phyloP scores from a whole-genome alignment of 2,888 invertebrate species.

The Oeneis ivallda region DNA sequence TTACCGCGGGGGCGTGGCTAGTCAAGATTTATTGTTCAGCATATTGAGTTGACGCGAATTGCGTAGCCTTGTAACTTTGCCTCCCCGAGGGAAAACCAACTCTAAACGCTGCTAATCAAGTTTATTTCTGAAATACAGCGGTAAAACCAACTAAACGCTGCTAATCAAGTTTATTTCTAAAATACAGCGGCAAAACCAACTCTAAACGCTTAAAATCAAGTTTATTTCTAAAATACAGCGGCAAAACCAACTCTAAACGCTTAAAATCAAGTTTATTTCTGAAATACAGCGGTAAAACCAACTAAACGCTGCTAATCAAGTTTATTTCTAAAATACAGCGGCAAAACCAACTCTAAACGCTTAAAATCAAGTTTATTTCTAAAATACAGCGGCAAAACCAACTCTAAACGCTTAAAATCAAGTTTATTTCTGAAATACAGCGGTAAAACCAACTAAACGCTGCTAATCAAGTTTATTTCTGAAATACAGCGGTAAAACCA shows the following conservation, averaged over 20 bases:
- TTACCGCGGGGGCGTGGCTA: constrained; percentile 56
- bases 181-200: too few species aligned
- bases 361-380: constrained; percentile 25
- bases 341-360: constrained; percentile 31
- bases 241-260: too few species aligned
- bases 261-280: constrained; percentile 25
- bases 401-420: neutral
- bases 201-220: constrained; percentile 8
- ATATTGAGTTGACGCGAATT: constrained; percentile 62
- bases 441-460: too few species aligned
- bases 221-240: constrained; percentile 30
- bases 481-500: too few species aligned
- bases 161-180: too few species aligned
- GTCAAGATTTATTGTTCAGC: constrained; percentile 66
- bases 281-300: neutral
- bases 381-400: constrained; percentile 9
- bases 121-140: constrained; percentile 26
- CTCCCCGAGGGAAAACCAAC: constrained; percentile 35
- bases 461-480: too few species aligned
- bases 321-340: too few species aligned
- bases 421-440: constrained; percentile 27
- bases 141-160: too few species aligned
- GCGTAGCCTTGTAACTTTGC: constrained; percentile 1
- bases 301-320: too few species aligned
- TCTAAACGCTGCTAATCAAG: constrained; percentile 8